Evolutionary conservation across 35 echinoderm and acorn worm genomes (phyloP), one percentile per base, ranked within the genome.

Genomic region (Hemicentrotus pulcherrimus): DNA sequence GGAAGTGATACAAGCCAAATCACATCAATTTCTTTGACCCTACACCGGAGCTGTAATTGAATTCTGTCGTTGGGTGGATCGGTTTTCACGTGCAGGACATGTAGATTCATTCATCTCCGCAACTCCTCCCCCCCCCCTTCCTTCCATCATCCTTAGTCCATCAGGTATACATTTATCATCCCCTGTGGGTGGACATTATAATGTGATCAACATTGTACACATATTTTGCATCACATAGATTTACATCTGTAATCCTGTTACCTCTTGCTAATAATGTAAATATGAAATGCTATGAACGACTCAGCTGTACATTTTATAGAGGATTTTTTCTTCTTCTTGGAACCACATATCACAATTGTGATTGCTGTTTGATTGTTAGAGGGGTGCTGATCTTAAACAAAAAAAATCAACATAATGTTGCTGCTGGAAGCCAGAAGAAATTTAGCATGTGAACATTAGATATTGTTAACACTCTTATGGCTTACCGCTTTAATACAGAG

Each of bases 1-100:
- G 65, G 65, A 78, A 78, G 24, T 8, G 65, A 78, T 78, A 70
- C 65, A 78, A 28, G 65, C 65, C 65, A 78, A 78, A 78, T 78
- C 65, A 78, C 65, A 78, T 78, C 65, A 78, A 78, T 78, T 78
- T 78, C 65, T 78, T 78, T 78, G 22, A 78, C 65, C 65, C 19
- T 28, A 78, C 65, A 28, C 22, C 24, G 65, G 24, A 78, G 19
- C 65, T 78, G 65, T 78, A 78, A 78, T 78, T 78, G 28, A 78
- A 78, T 78, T 78, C 65, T 78, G 65, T 78, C 22, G 65, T 28
- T 78, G 65, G 65, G 65, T 78, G 65, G 19, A 78, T 78, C 19
- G 24, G 22, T 78, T 78, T 78, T 28, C 65, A 22, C 65, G 24
- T 78, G 65, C 7, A 22, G 22, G 65, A n/a, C 65, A 78, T 5